A percentile compares a stretch with the other conserved stretches of the same genome.
These are phyloP conservation scores for Semibalanus balanoides DNA, from an alignment of 1,140 invertebrate species.

Conservation along the genomic window DNA sequence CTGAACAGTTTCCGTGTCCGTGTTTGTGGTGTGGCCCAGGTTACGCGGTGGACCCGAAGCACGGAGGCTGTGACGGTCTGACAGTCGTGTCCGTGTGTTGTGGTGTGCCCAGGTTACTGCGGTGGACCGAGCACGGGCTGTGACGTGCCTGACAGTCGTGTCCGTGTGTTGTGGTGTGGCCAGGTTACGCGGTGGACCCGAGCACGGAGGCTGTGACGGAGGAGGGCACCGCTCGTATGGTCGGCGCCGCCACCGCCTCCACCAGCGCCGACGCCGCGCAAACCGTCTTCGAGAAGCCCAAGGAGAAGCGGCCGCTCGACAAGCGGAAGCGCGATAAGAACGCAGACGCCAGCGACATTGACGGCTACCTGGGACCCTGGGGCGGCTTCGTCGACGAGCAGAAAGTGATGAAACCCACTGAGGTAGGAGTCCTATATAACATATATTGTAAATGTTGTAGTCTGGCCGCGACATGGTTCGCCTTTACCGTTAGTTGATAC, in stretches of 20 bases:
- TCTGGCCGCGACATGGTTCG: too few species aligned
- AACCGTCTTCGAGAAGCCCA: constrained; percentile 77
- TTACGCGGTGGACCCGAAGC: too few species aligned
- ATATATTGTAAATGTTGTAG: too few species aligned
- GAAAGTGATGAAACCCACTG: constrained; percentile 68
- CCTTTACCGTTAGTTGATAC: too few species aligned
- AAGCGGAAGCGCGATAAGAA: constrained; percentile 86
- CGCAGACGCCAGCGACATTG: constrained; percentile 77
- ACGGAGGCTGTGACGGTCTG: too few species aligned
- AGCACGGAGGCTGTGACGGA: constrained; percentile 49
- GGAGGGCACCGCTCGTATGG: constrained; percentile 41
- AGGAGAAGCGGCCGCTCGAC: constrained; percentile 45
- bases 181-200: constrained; percentile 88
- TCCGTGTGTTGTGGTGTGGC: too few species aligned
- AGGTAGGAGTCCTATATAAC: constrained; percentile 30
- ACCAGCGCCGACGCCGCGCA: constrained; percentile 39
- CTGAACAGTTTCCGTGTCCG: too few species aligned
- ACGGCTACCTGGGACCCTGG: constrained; percentile 95
- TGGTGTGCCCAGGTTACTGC: too few species aligned
- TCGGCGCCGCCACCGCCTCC: constrained; percentile 46
- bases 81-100: too few species aligned
- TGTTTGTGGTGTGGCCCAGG: too few species aligned
- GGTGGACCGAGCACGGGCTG: too few species aligned
- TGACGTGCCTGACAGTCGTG: too few species aligned
- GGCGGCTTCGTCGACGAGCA: constrained; percentile 84